These are phyloP conservation scores for Phortica magna DNA, from an alignment of 2,888 invertebrate genomes.

Conservation along the genomic window DNA sequence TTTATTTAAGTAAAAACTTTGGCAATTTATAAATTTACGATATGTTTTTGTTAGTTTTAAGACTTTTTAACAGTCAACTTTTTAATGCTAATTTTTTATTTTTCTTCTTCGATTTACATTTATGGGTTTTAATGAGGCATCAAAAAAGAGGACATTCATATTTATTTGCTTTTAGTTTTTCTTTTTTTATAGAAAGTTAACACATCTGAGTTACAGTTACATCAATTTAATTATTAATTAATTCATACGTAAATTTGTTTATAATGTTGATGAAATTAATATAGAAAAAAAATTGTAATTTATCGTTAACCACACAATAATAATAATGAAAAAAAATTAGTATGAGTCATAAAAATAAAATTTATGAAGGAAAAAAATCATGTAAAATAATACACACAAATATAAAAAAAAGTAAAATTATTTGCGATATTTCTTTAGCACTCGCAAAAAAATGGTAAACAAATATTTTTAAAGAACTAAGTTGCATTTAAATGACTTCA, in stretches of 20 bases:
- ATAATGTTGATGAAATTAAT: slow-evolving; percentile 1
- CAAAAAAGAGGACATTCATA: neutral
- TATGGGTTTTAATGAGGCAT: neutral
- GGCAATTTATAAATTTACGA: slow-evolving; percentile 77
- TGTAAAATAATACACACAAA: too few species aligned
- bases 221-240: neutral
- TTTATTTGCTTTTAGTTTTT: slow-evolving; percentile 35
- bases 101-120: slow-evolving; percentile 29
- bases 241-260: neutral
- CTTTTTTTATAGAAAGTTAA: slow-evolving; percentile 4
- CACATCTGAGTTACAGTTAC: neutral
- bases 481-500: too few species aligned
- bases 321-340: too few species aligned
- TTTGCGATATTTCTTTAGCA: too few species aligned
- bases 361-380: neutral
- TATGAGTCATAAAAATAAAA: too few species aligned
- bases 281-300: neutral
- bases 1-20: slow-evolving; percentile 71
- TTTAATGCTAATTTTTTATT: slow-evolving; percentile 56
- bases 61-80: slow-evolving; percentile 73
- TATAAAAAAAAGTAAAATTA: too few species aligned
- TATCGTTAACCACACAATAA: too few species aligned
- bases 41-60: slow-evolving; percentile 76
- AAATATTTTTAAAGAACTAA: too few species aligned
- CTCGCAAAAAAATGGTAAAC: too few species aligned